These are phyloP conservation scores for Sakesphorus luctuosus DNA, from an alignment of 2,113 vertebrate species.

Conservation along the genomic window DNA sequence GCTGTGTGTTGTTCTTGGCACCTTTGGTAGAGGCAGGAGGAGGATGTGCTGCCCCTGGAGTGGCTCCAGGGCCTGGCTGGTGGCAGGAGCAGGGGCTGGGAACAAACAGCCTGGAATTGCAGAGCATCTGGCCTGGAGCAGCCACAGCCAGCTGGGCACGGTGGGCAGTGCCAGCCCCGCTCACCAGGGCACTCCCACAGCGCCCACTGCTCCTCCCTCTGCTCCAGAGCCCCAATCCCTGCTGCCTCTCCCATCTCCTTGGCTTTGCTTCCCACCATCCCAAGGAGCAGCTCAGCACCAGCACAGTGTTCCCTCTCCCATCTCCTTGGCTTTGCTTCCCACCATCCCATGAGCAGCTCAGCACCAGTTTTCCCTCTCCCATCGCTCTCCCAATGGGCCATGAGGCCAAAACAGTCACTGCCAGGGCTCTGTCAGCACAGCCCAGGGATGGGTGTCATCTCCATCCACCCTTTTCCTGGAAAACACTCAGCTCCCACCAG, in stretches of 20 bases:
- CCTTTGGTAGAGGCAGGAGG: not conserved
- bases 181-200: accelerated
- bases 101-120: not conserved
- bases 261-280: not conserved
- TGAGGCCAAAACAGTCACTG: accelerated
- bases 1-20: not conserved
- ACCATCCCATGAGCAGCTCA: not conserved
- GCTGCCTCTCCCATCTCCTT: not conserved
- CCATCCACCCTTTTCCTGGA: not conserved
- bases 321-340: not conserved
- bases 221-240: not conserved
- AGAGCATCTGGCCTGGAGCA: not conserved
- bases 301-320: too few relatives aligned
- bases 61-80: not conserved
- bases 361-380: not conserved
- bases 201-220: accelerated
- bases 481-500: not conserved
- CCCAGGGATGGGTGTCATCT: accelerated
- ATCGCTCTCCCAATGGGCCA: accelerated
- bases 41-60: not conserved
- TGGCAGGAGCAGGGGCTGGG: not conserved
- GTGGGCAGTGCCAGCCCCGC: not conserved
- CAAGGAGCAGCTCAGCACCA: not conserved
- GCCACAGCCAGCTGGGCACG: not conserved
- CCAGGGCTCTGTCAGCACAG: not conserved